phyloP scores from a whole-genome alignment of 2,888 invertebrate genomes.

The Drosophila atripex region DNA sequence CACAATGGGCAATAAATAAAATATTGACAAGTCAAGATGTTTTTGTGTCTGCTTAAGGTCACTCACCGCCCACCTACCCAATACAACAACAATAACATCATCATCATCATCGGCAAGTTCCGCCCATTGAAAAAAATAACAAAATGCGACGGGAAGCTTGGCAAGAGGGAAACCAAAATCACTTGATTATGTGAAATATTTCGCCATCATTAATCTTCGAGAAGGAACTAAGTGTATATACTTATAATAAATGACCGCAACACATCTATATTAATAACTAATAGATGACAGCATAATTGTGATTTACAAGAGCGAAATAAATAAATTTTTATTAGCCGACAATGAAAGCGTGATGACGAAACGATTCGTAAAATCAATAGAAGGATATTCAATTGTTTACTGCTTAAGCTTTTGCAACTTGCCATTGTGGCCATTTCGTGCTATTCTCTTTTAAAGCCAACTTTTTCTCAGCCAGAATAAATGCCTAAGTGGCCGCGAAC shows the following conservation, averaged over 20 bases:
- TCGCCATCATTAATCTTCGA: slow-evolving; percentile 67
- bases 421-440: background rate
- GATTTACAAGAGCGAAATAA: slow-evolving; percentile 53
- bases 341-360: background rate
- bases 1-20: slow-evolving; percentile 68
- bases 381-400: background rate
- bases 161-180: slow-evolving; percentile 53
- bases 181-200: slow-evolving; percentile 64
- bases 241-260: slow-evolving; percentile 50
- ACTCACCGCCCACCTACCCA: slow-evolving; percentile 7
- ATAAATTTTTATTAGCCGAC: slow-evolving; percentile 41
- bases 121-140: slow-evolving; percentile 37
- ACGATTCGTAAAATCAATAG: slow-evolving; percentile 1
- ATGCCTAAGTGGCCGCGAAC: slow-evolving; percentile 38
- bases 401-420: background rate
- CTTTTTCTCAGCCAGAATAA: slow-evolving; percentile 8
- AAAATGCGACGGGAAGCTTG: slow-evolving; percentile 18
- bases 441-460: background rate
- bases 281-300: slow-evolving; percentile 61
- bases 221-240: slow-evolving; percentile 34
- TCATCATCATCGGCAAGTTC: slow-evolving; percentile 6
- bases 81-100: slow-evolving; percentile 6
- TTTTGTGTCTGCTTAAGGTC: slow-evolving; percentile 57
- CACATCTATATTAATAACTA: slow-evolving; percentile 56
- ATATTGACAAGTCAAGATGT: slow-evolving; percentile 76